Evolutionary conservation across 2,113 vertebrate species (phyloP).

Genomic region (Ceyx cyanopectus): DNA sequence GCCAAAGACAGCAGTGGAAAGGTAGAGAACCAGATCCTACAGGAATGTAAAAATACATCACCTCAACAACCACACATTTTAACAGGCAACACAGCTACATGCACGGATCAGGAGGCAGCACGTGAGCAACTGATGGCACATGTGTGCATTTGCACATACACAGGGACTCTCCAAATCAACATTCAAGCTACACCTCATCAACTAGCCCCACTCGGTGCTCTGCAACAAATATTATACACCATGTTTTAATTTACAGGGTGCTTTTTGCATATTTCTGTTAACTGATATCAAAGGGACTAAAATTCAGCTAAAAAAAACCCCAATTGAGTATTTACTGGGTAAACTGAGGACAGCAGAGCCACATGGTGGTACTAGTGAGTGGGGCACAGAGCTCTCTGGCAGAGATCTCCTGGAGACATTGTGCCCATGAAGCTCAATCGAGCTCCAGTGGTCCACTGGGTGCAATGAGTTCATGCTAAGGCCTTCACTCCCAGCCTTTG

Average conservation of each 20-base stretch:
- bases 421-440: background rate
- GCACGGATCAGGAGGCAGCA: background rate
- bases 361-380: background rate
- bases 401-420: background rate
- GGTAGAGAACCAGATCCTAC: slow-evolving; percentile 20
- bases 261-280: slow-evolving; percentile 10
- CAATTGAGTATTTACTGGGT: background rate
- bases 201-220: background rate
- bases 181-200: slow-evolving; percentile 18
- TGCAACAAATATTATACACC: background rate
- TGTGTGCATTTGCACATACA: background rate
- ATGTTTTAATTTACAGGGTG: background rate
- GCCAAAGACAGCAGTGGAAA: slow-evolving; percentile 59
- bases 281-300: background rate
- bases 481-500: background rate
- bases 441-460: background rate
- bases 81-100: background rate
- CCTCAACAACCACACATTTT: background rate
- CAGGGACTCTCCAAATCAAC: slow-evolving; percentile 38
- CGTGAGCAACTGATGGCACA: background rate
- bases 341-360: background rate
- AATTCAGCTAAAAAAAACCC: background rate
- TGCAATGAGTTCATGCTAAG: background rate
- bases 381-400: background rate
- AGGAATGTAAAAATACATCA: slow-evolving; percentile 36